Conservation (phyloP, 2,797 vertebrate species). For the Chaetodon trifasciatus region DNA sequence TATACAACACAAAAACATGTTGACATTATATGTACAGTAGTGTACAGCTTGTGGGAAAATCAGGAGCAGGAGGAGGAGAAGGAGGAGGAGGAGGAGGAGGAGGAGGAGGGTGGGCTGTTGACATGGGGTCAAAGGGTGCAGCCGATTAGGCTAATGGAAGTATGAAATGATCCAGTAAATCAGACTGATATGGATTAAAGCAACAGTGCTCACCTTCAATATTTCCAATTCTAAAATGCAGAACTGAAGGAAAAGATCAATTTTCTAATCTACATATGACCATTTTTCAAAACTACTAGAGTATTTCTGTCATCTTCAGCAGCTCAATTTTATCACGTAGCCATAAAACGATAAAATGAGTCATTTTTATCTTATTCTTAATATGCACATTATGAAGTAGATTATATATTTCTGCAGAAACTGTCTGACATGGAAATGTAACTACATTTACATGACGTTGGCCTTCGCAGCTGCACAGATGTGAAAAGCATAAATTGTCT, state of each 20-base stretch:
- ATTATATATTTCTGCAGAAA: not conserved
- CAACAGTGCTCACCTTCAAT: not conserved
- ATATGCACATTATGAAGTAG: not conserved
- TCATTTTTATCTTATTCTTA: not conserved
- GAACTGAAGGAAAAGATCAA: conserved; percentile 7
- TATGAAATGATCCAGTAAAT: conserved; percentile 13
- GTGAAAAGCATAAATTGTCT: not conserved
- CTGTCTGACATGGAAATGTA: too few relatives aligned
- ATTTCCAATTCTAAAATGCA: not conserved
- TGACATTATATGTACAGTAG: too few relatives aligned
- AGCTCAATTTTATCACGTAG: not conserved
- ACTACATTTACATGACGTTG: not conserved
- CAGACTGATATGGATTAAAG: conserved; percentile 12
- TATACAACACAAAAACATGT: too few relatives aligned
- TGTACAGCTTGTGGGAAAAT: too few relatives aligned
- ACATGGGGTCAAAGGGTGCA: conserved; percentile 25
- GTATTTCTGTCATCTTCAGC: not conserved
- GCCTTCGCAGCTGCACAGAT: not conserved
- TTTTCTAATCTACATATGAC: not conserved
- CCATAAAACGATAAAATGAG: not conserved
- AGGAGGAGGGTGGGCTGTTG: not conserved
- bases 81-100: too few relatives aligned
- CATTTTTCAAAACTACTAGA: not conserved
- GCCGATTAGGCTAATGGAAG: conserved; percentile 31
- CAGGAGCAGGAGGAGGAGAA: not conserved